Evolutionary conservation across 2,888 invertebrate genomes (phyloP).

Genomic region (Nezara viridula): DNA sequence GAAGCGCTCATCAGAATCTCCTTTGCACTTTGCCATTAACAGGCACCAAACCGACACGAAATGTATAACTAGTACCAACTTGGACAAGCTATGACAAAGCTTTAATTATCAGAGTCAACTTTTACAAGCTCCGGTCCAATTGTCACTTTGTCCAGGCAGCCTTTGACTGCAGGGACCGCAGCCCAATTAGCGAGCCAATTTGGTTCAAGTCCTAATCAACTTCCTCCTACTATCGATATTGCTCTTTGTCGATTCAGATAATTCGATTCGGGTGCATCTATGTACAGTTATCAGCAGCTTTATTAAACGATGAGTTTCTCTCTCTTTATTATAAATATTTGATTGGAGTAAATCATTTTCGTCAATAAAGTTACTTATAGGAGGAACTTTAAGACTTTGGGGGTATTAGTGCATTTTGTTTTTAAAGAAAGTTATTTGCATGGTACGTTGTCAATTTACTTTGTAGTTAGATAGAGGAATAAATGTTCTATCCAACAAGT

Average conservation of each 20-base stretch:
- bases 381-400: too few relatives aligned
- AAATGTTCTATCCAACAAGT: too few relatives aligned
- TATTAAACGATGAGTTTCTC: too few relatives aligned
- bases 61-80: constrained; percentile 1
- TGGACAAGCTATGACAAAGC: background rate
- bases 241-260: background rate
- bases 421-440: too few relatives aligned
- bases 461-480: too few relatives aligned
- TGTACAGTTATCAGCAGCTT: background rate
- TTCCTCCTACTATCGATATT: background rate
- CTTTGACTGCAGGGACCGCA: constrained; percentile 13
- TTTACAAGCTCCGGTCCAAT: constrained; percentile 14
- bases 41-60: background rate
- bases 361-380: too few relatives aligned
- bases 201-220: constrained; percentile 20
- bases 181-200: background rate
- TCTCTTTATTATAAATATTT: background rate
- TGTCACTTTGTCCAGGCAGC: background rate
- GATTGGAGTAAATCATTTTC: background rate
- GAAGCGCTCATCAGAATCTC: background rate
- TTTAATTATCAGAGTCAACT: constrained; percentile 38
- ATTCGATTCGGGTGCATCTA: background rate
- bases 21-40: background rate
- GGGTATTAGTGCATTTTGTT: too few relatives aligned
- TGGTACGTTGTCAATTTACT: too few relatives aligned